These are phyloP conservation scores for Andrena chrysosceles DNA, from an alignment of 2,888 invertebrate genomes.

Conservation along the genomic window DNA sequence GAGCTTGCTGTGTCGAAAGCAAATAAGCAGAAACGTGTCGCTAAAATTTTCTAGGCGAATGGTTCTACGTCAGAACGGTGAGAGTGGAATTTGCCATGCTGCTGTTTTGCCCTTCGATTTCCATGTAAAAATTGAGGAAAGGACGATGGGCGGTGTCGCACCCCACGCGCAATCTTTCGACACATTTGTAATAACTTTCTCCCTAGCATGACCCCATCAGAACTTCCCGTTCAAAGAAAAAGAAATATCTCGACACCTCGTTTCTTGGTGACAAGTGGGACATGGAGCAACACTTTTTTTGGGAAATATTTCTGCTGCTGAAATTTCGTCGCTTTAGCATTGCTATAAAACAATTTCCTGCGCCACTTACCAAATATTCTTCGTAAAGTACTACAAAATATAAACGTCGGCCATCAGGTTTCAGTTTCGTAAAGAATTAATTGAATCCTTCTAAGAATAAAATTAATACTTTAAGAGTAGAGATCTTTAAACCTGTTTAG, in stretches of 20 bases:
- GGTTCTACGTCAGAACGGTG: conserved; percentile 49
- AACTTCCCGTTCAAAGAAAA: conserved; percentile 19
- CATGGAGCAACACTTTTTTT: neutral
- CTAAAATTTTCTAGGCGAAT: conserved; percentile 57
- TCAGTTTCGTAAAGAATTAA: neutral
- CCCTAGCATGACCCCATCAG: conserved; percentile 14
- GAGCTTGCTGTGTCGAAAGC: neutral
- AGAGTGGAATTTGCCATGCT: conserved; percentile 61
- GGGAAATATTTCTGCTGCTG: neutral
- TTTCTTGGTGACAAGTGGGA: neutral
- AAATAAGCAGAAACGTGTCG: neutral
- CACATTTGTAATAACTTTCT: conserved; percentile 67
- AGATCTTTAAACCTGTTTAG: neutral
- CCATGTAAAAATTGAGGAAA: conserved; percentile 70
- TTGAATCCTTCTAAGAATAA: neutral
- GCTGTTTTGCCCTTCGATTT: conserved; percentile 62
- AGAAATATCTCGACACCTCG: neutral
- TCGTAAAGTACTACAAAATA: neutral
- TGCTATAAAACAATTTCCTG: neutral
- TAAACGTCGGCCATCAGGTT: neutral
- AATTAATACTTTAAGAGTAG: neutral
- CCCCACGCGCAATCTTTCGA: conserved; percentile 41
- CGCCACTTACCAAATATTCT: neutral
- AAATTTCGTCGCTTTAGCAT: neutral
- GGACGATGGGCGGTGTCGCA: conserved; percentile 22